These are phyloP conservation scores for Phenacoccus solenopsis DNA, from an alignment of 1,140 invertebrate species.

Conservation along the genomic window DNA sequence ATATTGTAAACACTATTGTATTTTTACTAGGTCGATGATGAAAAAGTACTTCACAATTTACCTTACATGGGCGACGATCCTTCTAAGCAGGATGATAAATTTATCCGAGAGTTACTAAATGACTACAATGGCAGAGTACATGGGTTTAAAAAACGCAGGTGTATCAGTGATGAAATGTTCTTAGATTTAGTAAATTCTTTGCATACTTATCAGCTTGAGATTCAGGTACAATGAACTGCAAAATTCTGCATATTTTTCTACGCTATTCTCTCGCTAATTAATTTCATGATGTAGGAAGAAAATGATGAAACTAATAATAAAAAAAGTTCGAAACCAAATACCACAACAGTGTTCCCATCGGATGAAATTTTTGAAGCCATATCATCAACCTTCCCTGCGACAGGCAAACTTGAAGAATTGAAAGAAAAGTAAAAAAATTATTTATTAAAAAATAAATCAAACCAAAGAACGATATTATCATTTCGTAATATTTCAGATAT, in stretches of 20 bases:
- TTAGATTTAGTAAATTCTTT: constrained; percentile 84
- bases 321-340: constrained; percentile 15
- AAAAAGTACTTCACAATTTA: constrained; percentile 94
- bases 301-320: constrained; percentile 6
- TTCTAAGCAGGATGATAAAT: constrained; percentile 85
- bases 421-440: constrained; percentile 53
- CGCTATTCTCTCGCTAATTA: not conserved
- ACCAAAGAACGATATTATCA: not conserved
- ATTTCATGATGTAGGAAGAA: not conserved
- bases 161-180: constrained; percentile 88
- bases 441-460: too few relatives aligned
- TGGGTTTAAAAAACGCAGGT: constrained; percentile 76
- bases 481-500: not conserved
- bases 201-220: constrained; percentile 57
- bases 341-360: constrained; percentile 33
- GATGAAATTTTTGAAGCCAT: constrained; percentile 76
- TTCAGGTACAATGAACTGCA: constrained; percentile 30
- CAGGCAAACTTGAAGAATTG: constrained; percentile 74
- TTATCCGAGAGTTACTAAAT: constrained; percentile 94
- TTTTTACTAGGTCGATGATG: constrained; percentile 66
- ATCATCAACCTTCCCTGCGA: constrained; percentile 81
- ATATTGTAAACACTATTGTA: not conserved
- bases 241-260: not conserved
- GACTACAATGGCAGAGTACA: constrained; percentile 95
- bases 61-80: constrained; percentile 97